Percentiles rank a stretch among this genome's conserved stretches.
These are phyloP conservation scores for Drosophila seguyi DNA, from an alignment of 1,140 invertebrate species.

Conservation along the genomic window DNA sequence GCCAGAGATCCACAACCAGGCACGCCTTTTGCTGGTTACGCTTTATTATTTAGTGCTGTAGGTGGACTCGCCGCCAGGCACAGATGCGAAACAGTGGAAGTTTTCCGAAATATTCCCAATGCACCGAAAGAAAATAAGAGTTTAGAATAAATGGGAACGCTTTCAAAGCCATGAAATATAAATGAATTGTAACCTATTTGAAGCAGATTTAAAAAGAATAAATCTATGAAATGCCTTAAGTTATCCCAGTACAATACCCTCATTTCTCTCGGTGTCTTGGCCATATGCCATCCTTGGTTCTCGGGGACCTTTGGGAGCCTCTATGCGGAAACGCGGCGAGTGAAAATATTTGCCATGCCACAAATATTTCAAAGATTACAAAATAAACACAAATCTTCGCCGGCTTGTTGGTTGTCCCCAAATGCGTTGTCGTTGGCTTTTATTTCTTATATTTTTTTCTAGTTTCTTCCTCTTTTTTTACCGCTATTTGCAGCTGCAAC, in stretches of 20 bases:
- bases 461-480: conserved; percentile 27
- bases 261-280: background rate
- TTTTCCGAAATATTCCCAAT: conserved; percentile 69
- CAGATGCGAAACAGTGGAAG: conserved; percentile 74
- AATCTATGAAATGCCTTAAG: background rate
- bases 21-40: conserved; percentile 82
- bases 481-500: conserved; percentile 66
- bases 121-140: conserved; percentile 1
- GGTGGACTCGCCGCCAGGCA: conserved; percentile 53
- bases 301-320: conserved; percentile 11
- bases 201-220: background rate
- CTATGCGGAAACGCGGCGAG: conserved; percentile 68
- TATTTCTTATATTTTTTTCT: conserved; percentile 14
- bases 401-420: conserved; percentile 48
- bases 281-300: background rate
- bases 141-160: too few species aligned
- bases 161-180: too few species aligned
- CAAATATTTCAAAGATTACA: conserved; percentile 82
- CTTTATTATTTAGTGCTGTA: conserved; percentile 82
- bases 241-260: background rate
- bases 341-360: conserved; percentile 81
- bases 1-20: conserved; percentile 37
- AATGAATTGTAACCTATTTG: too few species aligned
- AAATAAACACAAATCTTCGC: conserved; percentile 80
- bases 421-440: conserved; percentile 48